Base-by-base conservation (phyloP, 2,113 vertebrate genomes). In the Rhodinocichla rosea region DNA sequence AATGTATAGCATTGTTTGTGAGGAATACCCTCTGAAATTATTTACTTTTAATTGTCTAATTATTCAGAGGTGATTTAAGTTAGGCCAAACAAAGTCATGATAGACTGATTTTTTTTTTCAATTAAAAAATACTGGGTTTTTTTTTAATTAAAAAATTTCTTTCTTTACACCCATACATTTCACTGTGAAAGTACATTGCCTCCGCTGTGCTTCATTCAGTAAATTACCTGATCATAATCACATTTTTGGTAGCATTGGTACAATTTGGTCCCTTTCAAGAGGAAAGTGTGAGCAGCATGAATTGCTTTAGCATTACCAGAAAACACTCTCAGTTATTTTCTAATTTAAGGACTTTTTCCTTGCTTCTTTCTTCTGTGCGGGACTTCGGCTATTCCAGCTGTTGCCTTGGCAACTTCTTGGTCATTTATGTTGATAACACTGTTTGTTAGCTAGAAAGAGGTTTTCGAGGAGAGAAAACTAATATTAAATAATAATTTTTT, bases 341-440 rank as follows among this genome's bases (percentile, higher is more conserved):
- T 83, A 60, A 83, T 92, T 76, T 92, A 92, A 92, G 71, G 32
- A 75, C 44, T 50, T 94, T 55, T 96, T 65, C 6, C 65, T 95
- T n/a, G 33, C 30, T 80, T 93, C 74, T 83, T 97, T 87, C 76
- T 87, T 85, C 90, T 94, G 73, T 89, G 55, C 57, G 65, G 17
- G 50, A 69, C 33, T 84, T 94, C 18, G 32, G 32, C 77, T 87
- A 89, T 90, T 97, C 71, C 44, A 67, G 77, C 62, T 52, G 96
- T 98, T 98, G 75, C 96, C 95, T 95, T 98, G 96, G 97, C 85
- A 98, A 98, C 97, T 71, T 60, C 94, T 94, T 87, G 84, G 94
- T 94, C 94, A 96, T 97, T 90, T 89, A 80, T 89, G 91, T 71
- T 96, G 95, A 71, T 97, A 94, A 93, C 69, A 49, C 60, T 62